Evolutionary conservation across 2,113 vertebrate species (phyloP).

Genomic region (Triplophysa dalaica): DNA sequence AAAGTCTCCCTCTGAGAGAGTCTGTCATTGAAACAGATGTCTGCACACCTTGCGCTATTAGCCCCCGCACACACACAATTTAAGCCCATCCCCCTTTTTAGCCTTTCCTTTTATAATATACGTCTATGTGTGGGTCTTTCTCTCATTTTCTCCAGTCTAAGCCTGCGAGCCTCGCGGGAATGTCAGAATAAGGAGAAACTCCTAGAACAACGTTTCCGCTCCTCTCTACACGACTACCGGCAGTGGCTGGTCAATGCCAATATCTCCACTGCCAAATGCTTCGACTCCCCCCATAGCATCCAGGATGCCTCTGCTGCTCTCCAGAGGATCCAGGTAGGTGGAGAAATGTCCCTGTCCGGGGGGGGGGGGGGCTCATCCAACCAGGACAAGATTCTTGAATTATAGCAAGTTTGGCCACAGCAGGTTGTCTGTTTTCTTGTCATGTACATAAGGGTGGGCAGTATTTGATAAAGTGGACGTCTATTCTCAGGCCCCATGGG

Average conservation of each 20-base stretch:
- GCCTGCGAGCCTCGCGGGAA: constrained; percentile 88
- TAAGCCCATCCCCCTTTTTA: constrained; percentile 1
- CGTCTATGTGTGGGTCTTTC: constrained; percentile 55
- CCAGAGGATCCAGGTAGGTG: constrained; percentile 89
- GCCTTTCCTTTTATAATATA: background rate
- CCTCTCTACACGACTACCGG: constrained; percentile 87
- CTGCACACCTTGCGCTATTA: constrained; percentile 57
- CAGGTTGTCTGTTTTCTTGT: constrained; percentile 24
- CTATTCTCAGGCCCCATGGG: constrained; percentile 45
- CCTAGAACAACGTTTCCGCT: constrained; percentile 90
- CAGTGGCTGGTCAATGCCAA: constrained; percentile 95
- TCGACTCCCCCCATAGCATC: constrained; percentile 88
- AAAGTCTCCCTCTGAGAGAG: constrained; percentile 48
- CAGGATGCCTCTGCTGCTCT: constrained; percentile 81
- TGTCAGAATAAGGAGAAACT: constrained; percentile 95
- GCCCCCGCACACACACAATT: constrained; percentile 4
- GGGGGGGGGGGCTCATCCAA: background rate
- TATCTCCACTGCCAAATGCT: constrained; percentile 92
- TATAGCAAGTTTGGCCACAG: constrained; percentile 27
- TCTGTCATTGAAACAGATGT: constrained; percentile 58
- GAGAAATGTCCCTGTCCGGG: background rate
- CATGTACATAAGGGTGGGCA: constrained; percentile 22
- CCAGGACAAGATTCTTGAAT: background rate
- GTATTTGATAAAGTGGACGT: constrained; percentile 45
- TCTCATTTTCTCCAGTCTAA: constrained; percentile 75